Evolutionary conservation across 2,113 vertebrate species (phyloP).

Genomic region (Labeo rohita): DNA sequence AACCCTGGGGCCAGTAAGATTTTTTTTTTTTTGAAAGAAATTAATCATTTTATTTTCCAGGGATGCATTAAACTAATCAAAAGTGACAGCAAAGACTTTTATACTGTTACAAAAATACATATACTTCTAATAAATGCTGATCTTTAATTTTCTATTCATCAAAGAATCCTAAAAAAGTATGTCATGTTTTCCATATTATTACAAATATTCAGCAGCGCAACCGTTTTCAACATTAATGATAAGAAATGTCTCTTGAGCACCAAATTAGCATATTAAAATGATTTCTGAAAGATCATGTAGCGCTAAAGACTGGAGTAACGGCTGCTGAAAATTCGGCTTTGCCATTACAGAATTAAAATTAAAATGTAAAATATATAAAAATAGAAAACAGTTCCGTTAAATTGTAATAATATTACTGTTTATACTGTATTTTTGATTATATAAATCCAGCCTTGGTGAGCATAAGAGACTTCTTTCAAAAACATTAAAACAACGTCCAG

Average conservation of each 20-base stretch:
- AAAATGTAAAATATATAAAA: not conserved
- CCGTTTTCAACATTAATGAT: not conserved
- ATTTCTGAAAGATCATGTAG: not conserved
- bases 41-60: too few relatives aligned
- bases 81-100: too few relatives aligned
- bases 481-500: not conserved
- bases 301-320: not conserved
- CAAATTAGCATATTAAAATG: not conserved
- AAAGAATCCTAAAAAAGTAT: not conserved
- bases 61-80: too few relatives aligned
- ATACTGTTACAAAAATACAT: too few relatives aligned
- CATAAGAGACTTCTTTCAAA: not conserved
- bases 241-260: not conserved
- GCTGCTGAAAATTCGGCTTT: not conserved
- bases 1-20: too few relatives aligned
- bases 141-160: too few relatives aligned
- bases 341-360: not conserved
- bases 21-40: too few relatives aligned
- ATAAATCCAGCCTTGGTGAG: not conserved
- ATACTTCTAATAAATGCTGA: too few relatives aligned
- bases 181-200: not conserved
- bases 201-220: not conserved
- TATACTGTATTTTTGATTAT: not conserved
- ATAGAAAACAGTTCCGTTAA: not conserved
- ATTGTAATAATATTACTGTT: not conserved